A percentile compares a stretch with the other conserved stretches of the same genome.
These are phyloP conservation scores for Fulmarus glacialis DNA, from an alignment of 2,113 vertebrate genomes.

Conservation along the genomic window DNA sequence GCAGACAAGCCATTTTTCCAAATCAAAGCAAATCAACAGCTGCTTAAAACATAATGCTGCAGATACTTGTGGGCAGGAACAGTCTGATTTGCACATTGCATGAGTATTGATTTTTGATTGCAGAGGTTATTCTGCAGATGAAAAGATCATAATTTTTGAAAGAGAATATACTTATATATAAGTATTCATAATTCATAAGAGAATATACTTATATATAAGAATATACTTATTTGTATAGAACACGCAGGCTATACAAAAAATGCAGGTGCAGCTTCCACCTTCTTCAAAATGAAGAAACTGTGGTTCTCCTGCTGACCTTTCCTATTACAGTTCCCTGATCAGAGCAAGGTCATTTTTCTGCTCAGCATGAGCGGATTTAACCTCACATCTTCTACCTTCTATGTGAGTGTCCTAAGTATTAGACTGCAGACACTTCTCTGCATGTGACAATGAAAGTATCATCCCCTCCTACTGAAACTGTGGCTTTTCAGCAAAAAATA, in stretches of 20 bases:
- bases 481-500: background rate
- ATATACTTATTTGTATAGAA: background rate
- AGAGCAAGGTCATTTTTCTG: slow-evolving; percentile 24
- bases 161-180: no score
- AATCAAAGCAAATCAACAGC: slow-evolving; percentile 62
- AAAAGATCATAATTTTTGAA: slow-evolving; percentile 26
- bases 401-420: slow-evolving; percentile 37
- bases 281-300: slow-evolving; percentile 2
- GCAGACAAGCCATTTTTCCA: slow-evolving; percentile 31
- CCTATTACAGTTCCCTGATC: background rate
- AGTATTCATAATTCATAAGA: no score
- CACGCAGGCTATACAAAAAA: background rate
- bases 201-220: no score
- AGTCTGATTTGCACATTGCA: slow-evolving; percentile 34
- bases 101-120: slow-evolving; percentile 65
- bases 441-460: background rate
- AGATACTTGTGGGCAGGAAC: slow-evolving; percentile 13
- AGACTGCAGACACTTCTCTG: slow-evolving; percentile 23
- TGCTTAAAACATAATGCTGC: slow-evolving; percentile 44
- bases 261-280: background rate
- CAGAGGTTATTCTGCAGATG: slow-evolving; percentile 44
- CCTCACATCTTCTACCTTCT: slow-evolving; percentile 17
- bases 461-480: slow-evolving; percentile 1
- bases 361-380: slow-evolving; percentile 37
- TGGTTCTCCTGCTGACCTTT: background rate